Base-by-base conservation (phyloP, 2,888 invertebrate species). In the Melanostoma mellinum region DNA sequence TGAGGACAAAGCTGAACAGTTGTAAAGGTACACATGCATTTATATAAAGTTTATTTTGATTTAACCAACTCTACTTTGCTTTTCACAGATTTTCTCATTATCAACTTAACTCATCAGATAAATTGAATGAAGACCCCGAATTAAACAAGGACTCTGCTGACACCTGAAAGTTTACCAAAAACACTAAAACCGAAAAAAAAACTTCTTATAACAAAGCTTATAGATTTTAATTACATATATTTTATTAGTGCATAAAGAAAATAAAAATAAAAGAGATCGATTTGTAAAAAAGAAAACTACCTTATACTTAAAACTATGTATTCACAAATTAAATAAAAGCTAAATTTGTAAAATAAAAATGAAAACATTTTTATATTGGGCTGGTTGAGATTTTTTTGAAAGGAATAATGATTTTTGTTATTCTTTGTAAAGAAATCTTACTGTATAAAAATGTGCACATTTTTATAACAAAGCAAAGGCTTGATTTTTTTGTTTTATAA, bases 1-100 rank as follows among this genome's bases (percentile, higher is more conserved):
- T 48, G 72, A 86, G 3, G 63, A 87, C 56, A 56, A 76, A 86
- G 79, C 86, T 84, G 86, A 74, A 50, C 86, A 71, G 67, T 87
- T 63, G 85, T 87, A 86, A 86, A 86, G 81, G 82, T 82, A 40
- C n/a, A 9, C 30, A 40, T 5, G 5, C 0, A 46, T 61, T 36
- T 35, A 2, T 32, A 4, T 53, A 8, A 5, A n/a, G n/a, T 9
- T 38, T 55, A 0, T 10, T 53, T 35, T 8, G 9, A 50, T 4
- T 8, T 9, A 9, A 20, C 20, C 20, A 20, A 20, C 6, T 6
- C 4, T 40, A 50, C 4, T 32, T 30, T 4, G 30, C 8, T 0
- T 55, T 67, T 56, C 9, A 20, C 46, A 48, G 56, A 58, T 40
- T 38, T 40, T 1, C 20, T 20, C 20, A 20, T 1, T 20, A 20